phyloP scores from a whole-genome alignment of 2,113 vertebrate genomes.

The Oreochromis spilurus region DNA sequence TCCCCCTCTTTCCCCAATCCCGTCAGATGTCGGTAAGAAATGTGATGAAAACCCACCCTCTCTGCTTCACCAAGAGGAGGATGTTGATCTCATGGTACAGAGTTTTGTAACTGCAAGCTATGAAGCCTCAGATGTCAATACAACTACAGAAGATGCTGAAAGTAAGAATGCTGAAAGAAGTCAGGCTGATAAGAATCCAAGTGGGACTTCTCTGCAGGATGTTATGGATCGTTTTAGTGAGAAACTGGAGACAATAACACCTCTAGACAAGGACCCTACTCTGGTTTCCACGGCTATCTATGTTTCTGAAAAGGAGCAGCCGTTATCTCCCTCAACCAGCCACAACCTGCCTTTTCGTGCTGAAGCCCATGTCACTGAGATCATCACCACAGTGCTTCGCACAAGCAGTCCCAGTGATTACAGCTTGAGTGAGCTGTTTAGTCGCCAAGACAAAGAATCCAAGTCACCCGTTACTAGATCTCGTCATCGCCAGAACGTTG shows the following conservation, averaged over 20 bases:
- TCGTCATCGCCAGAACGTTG: slow-evolving; percentile 74
- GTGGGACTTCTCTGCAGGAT: slow-evolving; percentile 79
- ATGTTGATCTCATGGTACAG: not conserved
- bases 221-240: slow-evolving; percentile 87
- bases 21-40: slow-evolving; percentile 73
- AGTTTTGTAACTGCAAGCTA: not conserved
- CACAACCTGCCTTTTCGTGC: slow-evolving; percentile 72
- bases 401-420: slow-evolving; percentile 81
- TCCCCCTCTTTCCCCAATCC: slow-evolving; percentile 84
- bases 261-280: slow-evolving; percentile 75
- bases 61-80: slow-evolving; percentile 71
- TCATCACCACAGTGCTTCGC: slow-evolving; percentile 87
- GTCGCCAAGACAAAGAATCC: slow-evolving; percentile 79
- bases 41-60: slow-evolving; percentile 77
- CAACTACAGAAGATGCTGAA: not conserved
- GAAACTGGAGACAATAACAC: slow-evolving; percentile 86
- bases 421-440: slow-evolving; percentile 86
- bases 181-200: slow-evolving; percentile 62
- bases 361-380: slow-evolving; percentile 81
- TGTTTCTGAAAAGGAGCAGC: slow-evolving; percentile 69
- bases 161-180: slow-evolving; percentile 50
- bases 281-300: slow-evolving; percentile 5
- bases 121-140: not conserved
- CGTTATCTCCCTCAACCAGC: slow-evolving; percentile 53
- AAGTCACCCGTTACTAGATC: slow-evolving; percentile 86